A percentile compares a stretch with the other conserved stretches of the same genome.
phyloP scores from a whole-genome alignment of 2,888 invertebrate species.

The Branchellion lobata region DNA sequence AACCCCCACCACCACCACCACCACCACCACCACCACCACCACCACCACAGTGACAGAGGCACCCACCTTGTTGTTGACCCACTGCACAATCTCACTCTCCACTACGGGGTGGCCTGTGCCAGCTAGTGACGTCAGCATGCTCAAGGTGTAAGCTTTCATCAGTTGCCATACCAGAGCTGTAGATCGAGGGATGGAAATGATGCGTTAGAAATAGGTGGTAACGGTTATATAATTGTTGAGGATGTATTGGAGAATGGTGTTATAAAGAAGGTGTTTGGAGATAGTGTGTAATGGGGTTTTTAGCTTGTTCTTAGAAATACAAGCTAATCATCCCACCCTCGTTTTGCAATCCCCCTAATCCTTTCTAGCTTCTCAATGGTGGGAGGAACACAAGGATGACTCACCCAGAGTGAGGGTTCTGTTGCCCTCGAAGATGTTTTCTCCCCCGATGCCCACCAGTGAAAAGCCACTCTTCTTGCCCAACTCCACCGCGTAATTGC shows the following conservation, averaged over 20 bases:
- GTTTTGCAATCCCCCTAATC: no score
- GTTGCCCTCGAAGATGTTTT: slow-evolving; percentile 82
- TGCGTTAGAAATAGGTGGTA: no score
- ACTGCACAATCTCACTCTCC: slow-evolving; percentile 91
- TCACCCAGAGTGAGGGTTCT: slow-evolving; percentile 71
- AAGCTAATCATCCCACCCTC: no score
- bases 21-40: neutral
- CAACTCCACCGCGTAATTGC: slow-evolving; percentile 95
- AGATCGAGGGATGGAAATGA: neutral
- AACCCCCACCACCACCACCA: neutral
- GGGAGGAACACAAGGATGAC: no score
- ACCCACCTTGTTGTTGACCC: slow-evolving; percentile 88
- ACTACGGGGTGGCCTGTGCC: slow-evolving; percentile 71
- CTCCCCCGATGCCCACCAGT: slow-evolving; percentile 91
- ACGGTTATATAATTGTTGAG: no score
- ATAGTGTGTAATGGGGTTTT: no score
- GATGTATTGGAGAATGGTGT: no score
- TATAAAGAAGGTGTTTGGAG: no score
- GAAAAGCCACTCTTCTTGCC: slow-evolving; percentile 92
- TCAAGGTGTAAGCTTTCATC: slow-evolving; percentile 96
- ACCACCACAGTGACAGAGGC: neutral
- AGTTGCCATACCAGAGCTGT: slow-evolving; percentile 94
- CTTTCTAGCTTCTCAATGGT: no score
- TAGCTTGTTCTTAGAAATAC: no score
- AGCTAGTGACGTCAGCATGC: slow-evolving; percentile 72